Percentiles rank a stretch among this genome's conserved stretches.
phyloP scores from a whole-genome alignment of 1,140 invertebrate species.

The Brachionus plicatilis region DNA sequence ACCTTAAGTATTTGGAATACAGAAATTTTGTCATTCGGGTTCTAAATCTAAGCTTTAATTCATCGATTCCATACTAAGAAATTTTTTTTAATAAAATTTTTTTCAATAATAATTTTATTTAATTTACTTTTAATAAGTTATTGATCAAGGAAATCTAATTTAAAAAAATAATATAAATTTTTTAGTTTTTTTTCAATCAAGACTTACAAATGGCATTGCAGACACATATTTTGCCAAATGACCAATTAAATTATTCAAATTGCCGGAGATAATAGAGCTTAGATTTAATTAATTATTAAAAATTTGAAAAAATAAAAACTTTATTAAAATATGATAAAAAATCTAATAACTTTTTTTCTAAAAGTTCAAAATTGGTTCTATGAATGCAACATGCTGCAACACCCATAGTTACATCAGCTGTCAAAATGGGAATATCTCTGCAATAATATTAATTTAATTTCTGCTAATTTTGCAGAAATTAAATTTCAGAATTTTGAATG shows the following conservation, averaged over 20 bases:
- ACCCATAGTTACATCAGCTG: no score
- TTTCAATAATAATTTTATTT: background rate
- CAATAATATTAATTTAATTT: no score
- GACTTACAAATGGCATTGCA: conserved; percentile 73
- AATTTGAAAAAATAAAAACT: no score
- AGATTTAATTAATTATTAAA: conserved; percentile 53
- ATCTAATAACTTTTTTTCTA: no score
- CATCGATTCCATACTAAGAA: conserved; percentile 75
- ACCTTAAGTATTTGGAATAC: conserved; percentile 86
- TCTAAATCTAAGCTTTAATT: conserved; percentile 81
- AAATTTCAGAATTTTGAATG: no score
- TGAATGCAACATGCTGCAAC: no score
- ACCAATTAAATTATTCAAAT: conserved; percentile 68
- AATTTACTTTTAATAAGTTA: conserved; percentile 72
- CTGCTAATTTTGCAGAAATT: no score
- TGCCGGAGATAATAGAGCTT: conserved; percentile 84
- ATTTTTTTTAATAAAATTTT: conserved; percentile 41
- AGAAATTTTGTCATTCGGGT: conserved; percentile 79
- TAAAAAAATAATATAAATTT: background rate
- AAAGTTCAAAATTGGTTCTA: no score
- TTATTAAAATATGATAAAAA: background rate
- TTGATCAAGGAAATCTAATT: conserved; percentile 72
- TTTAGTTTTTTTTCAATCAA: background rate
- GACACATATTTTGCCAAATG: conserved; percentile 71
- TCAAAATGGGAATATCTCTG: no score